These are phyloP conservation scores for Cancer borealis DNA, from an alignment of 2,888 invertebrate genomes.

Conservation along the genomic window DNA sequence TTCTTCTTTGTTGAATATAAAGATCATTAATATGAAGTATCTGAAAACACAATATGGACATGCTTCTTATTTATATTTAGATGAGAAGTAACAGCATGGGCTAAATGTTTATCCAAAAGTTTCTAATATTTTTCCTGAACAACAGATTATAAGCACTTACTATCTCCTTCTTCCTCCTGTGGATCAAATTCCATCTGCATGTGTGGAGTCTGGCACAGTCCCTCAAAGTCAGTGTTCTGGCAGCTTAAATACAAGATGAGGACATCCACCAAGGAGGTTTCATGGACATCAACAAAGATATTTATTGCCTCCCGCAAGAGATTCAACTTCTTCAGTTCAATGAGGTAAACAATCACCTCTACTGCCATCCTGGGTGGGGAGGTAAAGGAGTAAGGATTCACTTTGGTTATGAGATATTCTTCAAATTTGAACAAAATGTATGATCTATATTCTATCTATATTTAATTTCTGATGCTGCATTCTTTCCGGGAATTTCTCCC, in stretches of 20 bases:
- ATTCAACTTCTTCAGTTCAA: slow-evolving; percentile 47
- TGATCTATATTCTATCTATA: too few relatives aligned
- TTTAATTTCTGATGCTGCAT: too few relatives aligned
- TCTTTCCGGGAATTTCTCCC: too few relatives aligned
- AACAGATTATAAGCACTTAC: slow-evolving; percentile 10
- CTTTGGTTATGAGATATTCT: background rate
- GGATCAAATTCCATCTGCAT: slow-evolving; percentile 53
- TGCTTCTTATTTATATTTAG: too few relatives aligned
- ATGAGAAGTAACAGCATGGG: too few relatives aligned
- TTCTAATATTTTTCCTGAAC: background rate
- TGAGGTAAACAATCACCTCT: slow-evolving; percentile 37
- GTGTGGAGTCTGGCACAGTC: slow-evolving; percentile 48
- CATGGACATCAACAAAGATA: slow-evolving; percentile 57
- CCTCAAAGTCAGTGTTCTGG: slow-evolving; percentile 51
- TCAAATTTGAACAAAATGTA: too few relatives aligned
- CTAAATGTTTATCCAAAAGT: too few relatives aligned
- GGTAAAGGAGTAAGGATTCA: background rate
- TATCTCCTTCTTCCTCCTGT: slow-evolving; percentile 63
- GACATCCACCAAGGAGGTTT: slow-evolving; percentile 59
- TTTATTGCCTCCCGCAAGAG: slow-evolving; percentile 55
- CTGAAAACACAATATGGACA: too few relatives aligned
- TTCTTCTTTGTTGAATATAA: too few relatives aligned
- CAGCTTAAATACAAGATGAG: slow-evolving; percentile 56
- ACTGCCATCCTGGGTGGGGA: slow-evolving; percentile 52
- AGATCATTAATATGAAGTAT: too few relatives aligned